Evolutionary conservation across 2,888 invertebrate genomes (phyloP), one percentile per base, ranked within the genome.

Genomic region (Crepidodera aurea): DNA sequence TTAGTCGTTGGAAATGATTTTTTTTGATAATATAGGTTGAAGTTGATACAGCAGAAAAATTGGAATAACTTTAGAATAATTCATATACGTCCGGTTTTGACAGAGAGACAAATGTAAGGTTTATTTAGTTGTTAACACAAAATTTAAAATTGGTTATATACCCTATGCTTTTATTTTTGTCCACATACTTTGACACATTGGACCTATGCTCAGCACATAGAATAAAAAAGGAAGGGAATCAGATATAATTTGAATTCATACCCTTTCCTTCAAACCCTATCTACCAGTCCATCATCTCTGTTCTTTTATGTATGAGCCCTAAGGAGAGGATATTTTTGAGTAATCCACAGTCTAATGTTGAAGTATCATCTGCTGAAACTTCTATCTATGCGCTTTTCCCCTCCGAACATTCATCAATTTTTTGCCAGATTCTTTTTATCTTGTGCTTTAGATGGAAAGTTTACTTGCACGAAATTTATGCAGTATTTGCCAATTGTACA

Each of bases 241-340:
- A 61, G 25, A 27, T 40, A 55, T 63, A 42, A 55, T 63, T 27
- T 44, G 37, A 59, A 55, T 59, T 50, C 54, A 61, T 51, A 40
- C 15, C 50, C 40, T 50, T 34, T 42, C 32, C 19, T 34, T 2
- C 32, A 44, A 55, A 55, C 42, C 27, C 42, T 51, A 42, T 63
- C 54, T 51, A 44, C 34, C 40, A 46, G 62, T 63, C 40, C 42
- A 63, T 63, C 62, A 58, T 58, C 44, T 29, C 54, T 50, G 40
- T 53, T 58, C 54, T 58, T 59, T 58, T 51, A 62, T 58, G 58
- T 58, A 54, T 58, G 53, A 54, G 46, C 6, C 46, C 29, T 29
- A 37, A 46, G 46, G n/a, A 54, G 39, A 46, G 53, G 46, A 59
- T 59, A 42, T 34, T 60, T 22, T 12, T 15, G 16, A 37, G 39